Conservation (phyloP, 1,140 invertebrate genomes). For the Saccostrea cuccullata region DNA sequence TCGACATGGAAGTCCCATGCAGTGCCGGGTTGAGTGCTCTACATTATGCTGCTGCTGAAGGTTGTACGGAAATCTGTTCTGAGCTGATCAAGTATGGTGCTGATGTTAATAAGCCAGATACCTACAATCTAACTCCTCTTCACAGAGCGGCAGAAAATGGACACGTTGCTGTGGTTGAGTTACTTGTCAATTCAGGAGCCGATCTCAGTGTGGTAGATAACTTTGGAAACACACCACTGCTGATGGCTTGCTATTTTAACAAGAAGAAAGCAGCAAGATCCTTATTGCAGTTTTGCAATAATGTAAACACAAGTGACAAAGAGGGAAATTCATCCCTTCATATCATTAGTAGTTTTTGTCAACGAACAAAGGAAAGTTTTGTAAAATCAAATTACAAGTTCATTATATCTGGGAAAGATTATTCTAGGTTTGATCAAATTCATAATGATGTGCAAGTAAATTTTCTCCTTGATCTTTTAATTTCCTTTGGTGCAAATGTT, state of each 20-base stretch:
- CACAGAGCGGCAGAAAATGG: conserved; percentile 22
- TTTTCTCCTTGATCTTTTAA: not conserved
- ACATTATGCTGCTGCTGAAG: conserved; percentile 10
- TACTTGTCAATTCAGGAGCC: not conserved
- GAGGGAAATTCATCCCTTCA: conserved; percentile 15
- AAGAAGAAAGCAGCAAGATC: not conserved
- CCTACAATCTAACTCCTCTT: not conserved
- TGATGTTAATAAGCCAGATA: not conserved
- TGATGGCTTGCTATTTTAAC: not conserved
- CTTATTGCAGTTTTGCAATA: not conserved
- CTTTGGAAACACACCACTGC: not conserved
- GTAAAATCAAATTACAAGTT: not conserved
- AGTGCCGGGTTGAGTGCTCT: conserved; percentile 1
- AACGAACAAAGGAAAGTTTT: not conserved
- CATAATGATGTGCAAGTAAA: not conserved
- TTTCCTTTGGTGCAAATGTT: not conserved
- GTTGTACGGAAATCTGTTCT: not conserved
- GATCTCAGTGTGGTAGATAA: not conserved
- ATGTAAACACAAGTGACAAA: not conserved
- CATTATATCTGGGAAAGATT: not conserved
- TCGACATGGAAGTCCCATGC: not conserved
- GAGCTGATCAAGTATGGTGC: conserved; percentile 2
- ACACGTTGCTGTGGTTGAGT: not conserved
- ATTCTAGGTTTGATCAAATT: not conserved
- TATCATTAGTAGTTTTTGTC: not conserved